These are phyloP conservation scores for Chesias legatella DNA, from an alignment of 2,888 invertebrate species.

Conservation along the genomic window DNA sequence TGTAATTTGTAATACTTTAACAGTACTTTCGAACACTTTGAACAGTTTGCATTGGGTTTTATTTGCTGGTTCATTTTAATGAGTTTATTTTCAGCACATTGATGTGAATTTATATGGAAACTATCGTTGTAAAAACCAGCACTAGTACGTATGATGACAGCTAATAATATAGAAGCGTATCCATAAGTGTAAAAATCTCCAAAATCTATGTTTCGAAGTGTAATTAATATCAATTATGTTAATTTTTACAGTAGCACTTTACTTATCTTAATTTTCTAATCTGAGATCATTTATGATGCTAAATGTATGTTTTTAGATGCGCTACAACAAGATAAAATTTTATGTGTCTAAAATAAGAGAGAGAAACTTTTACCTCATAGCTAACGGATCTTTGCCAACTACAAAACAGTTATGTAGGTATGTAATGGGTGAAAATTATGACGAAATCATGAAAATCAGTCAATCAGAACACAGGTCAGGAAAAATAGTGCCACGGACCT, in stretches of 20 bases:
- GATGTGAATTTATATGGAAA: constrained; percentile 16
- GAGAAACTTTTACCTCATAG: constrained; percentile 1
- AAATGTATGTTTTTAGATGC: constrained; percentile 19
- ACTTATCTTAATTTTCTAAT: constrained; percentile 11
- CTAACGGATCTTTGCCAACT: neutral
- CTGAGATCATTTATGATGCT: constrained; percentile 13
- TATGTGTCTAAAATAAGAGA: constrained; percentile 8
- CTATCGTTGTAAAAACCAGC: constrained; percentile 9
- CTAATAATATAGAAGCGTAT: constrained; percentile 12
- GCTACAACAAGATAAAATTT: constrained; percentile 8
- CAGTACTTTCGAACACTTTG: constrained; percentile 9
- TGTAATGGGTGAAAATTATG: too few relatives aligned
- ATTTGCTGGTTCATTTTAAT: constrained; percentile 9
- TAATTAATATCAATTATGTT: constrained; percentile 22
- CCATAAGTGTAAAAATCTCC: constrained; percentile 15
- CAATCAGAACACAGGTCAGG: too few relatives aligned
- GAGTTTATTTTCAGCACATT: constrained; percentile 11
- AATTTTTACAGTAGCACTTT: constrained; percentile 17
- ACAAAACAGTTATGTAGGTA: too few relatives aligned
- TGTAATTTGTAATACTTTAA: too few relatives aligned
- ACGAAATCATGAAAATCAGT: too few relatives aligned
- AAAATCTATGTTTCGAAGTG: constrained; percentile 18
- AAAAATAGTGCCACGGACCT: too few relatives aligned
- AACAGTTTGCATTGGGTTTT: constrained; percentile 2
- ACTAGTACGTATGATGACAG: constrained; percentile 12